Evolutionary conservation across 2,888 invertebrate species (phyloP).

Genomic region (Siphonodentalium dalli): DNA sequence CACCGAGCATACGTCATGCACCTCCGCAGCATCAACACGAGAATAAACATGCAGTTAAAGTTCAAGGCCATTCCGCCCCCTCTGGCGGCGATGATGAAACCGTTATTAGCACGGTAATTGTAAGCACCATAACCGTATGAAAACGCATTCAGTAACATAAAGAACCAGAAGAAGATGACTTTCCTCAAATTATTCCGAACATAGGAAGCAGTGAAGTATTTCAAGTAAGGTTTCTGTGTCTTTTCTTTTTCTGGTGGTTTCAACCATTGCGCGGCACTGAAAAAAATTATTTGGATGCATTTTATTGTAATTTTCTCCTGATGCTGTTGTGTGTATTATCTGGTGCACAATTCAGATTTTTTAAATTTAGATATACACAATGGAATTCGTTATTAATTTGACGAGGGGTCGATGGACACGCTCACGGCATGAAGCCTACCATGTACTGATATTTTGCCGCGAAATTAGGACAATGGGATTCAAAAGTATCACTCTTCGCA

Average conservation of each 20-base stretch:
- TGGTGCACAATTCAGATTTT: too few relatives aligned
- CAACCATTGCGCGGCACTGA: constrained; percentile 90
- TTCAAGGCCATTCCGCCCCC: constrained; percentile 86
- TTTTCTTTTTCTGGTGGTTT: constrained; percentile 72
- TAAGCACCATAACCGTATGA: constrained; percentile 70
- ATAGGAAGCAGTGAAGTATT: constrained; percentile 83
- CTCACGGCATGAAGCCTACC: too few relatives aligned
- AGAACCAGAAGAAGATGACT: constrained; percentile 74
- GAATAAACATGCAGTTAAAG: constrained; percentile 86
- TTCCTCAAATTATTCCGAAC: constrained; percentile 80
- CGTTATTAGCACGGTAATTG: constrained; percentile 25
- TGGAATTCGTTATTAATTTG: too few relatives aligned
- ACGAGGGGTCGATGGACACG: too few relatives aligned
- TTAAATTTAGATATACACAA: too few relatives aligned
- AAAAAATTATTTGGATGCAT: too few relatives aligned
- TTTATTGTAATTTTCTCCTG: too few relatives aligned
- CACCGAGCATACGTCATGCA: constrained; percentile 84
- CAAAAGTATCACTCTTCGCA: too few relatives aligned
- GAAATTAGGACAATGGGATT: too few relatives aligned
- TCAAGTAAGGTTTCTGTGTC: constrained; percentile 68
- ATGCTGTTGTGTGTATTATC: too few relatives aligned
- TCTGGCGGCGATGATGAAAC: constrained; percentile 75
- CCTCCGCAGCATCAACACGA: constrained; percentile 86
- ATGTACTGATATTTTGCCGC: too few relatives aligned
- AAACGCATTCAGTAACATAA: constrained; percentile 77